These are phyloP conservation scores for Tetranychus cinnabarinus DNA, from an alignment of 1,140 invertebrate genomes.

Conservation along the genomic window DNA sequence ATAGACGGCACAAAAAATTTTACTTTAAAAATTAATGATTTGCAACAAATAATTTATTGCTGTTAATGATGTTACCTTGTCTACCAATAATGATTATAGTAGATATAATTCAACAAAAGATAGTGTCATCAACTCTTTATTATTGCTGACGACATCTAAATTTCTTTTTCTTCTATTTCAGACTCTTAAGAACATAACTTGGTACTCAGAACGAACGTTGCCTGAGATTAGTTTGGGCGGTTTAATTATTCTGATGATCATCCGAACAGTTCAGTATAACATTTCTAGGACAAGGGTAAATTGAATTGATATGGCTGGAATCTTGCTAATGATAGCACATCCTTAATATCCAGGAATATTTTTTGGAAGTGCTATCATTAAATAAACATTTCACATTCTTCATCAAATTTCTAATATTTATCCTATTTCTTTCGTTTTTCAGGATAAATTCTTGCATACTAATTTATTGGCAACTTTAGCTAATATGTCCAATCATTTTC, in stretches of 20 bases:
- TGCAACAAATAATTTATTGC: too few species aligned
- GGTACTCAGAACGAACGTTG: slow-evolving; percentile 73
- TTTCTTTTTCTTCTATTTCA: slow-evolving; percentile 19
- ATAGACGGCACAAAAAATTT: too few species aligned
- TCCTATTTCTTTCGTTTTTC: slow-evolving; percentile 3
- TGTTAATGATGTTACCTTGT: too few species aligned
- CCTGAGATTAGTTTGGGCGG: slow-evolving; percentile 83
- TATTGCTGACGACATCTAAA: too few species aligned
- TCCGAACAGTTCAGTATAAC: slow-evolving; percentile 90
- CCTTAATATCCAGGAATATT: background rate
- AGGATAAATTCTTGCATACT: slow-evolving; percentile 85
- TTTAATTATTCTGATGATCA: slow-evolving; percentile 77
- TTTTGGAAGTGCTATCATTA: background rate
- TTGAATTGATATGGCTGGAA: slow-evolving; percentile 1
- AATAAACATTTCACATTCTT: background rate
- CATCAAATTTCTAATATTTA: background rate
- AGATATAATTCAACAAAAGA: background rate
- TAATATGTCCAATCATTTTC: slow-evolving; percentile 90
- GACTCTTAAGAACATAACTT: slow-evolving; percentile 60
- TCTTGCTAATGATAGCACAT: background rate
- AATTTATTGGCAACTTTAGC: slow-evolving; percentile 91
- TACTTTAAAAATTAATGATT: too few species aligned
- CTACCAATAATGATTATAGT: slow-evolving; percentile 1
- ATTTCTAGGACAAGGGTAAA: slow-evolving; percentile 74
- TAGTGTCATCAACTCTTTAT: too few species aligned